Percentiles rank a stretch among this genome's conserved stretches.
Evolutionary conservation across 2,888 invertebrate species (phyloP).

Genomic region (Macroteleia sp.): DNA sequence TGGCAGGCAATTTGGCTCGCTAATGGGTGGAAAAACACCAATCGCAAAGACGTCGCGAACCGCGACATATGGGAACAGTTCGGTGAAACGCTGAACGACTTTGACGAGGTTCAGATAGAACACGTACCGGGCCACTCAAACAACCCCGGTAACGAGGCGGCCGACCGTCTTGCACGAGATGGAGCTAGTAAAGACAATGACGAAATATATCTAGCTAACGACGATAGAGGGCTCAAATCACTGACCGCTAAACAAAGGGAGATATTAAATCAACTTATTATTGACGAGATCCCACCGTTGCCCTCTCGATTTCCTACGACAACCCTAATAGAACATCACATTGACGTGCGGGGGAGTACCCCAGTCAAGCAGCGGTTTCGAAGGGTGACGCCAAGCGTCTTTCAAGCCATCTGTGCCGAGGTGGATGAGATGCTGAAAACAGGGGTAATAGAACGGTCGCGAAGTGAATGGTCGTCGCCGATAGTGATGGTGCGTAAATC

Average conservation of each 20-base stretch:
- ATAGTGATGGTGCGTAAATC: no score
- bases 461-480: conserved; percentile 4
- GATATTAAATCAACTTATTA: no score
- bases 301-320: not conserved
- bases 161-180: no score
- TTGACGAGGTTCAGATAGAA: not conserved
- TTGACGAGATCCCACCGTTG: not conserved
- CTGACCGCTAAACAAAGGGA: no score
- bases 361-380: conserved; percentile 5
- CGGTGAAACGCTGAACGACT: not conserved
- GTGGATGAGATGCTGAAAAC: not conserved
- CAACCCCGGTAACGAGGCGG: not conserved
- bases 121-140: not conserved
- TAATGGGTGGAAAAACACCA: conserved; percentile 17
- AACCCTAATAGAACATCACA: not conserved
- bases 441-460: conserved; percentile 8
- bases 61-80: conserved; percentile 4
- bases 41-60: not conserved
- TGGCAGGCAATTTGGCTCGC: not conserved
- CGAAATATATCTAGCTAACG: no score
- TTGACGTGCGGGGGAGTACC: not conserved
- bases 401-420: not conserved
- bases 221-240: no score
- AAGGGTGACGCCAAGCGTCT: not conserved
- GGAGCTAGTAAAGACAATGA: no score